phyloP scores from a whole-genome alignment of 2,888 invertebrate species.

The Catocala nupta region DNA sequence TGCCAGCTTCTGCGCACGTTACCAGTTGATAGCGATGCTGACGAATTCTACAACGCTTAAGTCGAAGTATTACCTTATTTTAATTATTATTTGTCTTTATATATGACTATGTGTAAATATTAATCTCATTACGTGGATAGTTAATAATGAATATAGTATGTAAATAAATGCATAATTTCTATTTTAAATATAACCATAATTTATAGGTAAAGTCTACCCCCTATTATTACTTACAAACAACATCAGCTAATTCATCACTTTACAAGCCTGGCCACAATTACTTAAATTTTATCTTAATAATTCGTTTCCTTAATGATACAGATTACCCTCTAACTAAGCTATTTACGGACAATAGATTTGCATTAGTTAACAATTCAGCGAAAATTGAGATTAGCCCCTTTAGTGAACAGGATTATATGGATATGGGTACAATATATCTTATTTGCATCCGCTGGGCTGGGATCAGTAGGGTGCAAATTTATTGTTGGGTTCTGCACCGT shows the following conservation, averaged over 20 bases:
- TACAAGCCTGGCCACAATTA: not conserved
- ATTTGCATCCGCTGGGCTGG: constrained; percentile 22
- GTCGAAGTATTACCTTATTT: too few species aligned
- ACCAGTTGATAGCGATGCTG: too few species aligned
- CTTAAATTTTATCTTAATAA: constrained; percentile 13
- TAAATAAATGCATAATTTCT: too few species aligned
- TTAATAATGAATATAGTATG: too few species aligned
- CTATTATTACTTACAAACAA: not conserved
- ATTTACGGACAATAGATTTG: constrained; percentile 36
- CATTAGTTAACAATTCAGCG: constrained; percentile 38
- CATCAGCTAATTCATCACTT: not conserved
- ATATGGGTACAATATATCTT: constrained; percentile 35
- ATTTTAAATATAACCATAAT: too few species aligned
- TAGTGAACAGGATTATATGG: constrained; percentile 25
- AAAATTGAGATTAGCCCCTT: constrained; percentile 35
- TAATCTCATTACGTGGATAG: too few species aligned
- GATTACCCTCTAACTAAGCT: constrained; percentile 33
- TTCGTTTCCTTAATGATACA: constrained; percentile 25
- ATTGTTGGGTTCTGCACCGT: constrained; percentile 17
- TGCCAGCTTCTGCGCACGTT: too few species aligned
- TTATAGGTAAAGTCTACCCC: too few species aligned
- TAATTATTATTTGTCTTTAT: too few species aligned
- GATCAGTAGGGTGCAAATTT: constrained; percentile 29
- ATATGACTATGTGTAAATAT: too few species aligned
- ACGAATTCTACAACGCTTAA: too few species aligned